Conservation (phyloP, 1,140 invertebrate species). For the Bombus huntii region DNA sequence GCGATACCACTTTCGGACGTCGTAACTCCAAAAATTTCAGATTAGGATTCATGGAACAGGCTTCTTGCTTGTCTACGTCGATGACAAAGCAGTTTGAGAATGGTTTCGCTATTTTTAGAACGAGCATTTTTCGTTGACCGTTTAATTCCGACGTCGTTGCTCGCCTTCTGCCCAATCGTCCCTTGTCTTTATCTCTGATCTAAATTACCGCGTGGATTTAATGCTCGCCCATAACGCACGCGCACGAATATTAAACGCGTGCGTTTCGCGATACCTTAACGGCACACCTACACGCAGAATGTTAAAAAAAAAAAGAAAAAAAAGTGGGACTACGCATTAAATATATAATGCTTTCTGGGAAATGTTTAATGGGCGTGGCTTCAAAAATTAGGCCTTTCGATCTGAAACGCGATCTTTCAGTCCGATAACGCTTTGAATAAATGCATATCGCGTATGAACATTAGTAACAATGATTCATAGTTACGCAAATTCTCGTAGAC, state of each 20-base stretch:
- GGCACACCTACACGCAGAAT: not conserved
- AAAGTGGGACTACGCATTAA: not conserved
- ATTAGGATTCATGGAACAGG: not conserved
- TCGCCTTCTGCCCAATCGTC: not conserved
- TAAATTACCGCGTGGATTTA: slow-evolving; percentile 34
- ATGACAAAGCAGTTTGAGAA: not conserved
- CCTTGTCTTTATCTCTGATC: slow-evolving; percentile 30
- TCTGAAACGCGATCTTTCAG: not conserved
- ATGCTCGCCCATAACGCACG: slow-evolving; percentile 4
- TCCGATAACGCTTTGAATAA: not conserved
- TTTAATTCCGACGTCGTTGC: not conserved
- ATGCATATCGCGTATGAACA: not conserved
- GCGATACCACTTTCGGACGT: not conserved
- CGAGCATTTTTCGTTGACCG: not conserved
- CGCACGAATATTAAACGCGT: slow-evolving; percentile 15
- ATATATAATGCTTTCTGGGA: not conserved
- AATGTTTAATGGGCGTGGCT: not conserved
- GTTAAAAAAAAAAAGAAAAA: not conserved
- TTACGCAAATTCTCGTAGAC: not conserved
- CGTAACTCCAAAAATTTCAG: not conserved
- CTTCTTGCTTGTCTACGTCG: not conserved
- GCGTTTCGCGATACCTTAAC: not conserved
- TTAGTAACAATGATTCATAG: not conserved
- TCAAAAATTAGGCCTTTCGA: not conserved
- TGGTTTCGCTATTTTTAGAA: not conserved